A percentile compares a stretch with the other conserved stretches of the same genome.
phyloP scores from a whole-genome alignment of 2,888 invertebrate genomes.

The Galerucella calmariensis region DNA sequence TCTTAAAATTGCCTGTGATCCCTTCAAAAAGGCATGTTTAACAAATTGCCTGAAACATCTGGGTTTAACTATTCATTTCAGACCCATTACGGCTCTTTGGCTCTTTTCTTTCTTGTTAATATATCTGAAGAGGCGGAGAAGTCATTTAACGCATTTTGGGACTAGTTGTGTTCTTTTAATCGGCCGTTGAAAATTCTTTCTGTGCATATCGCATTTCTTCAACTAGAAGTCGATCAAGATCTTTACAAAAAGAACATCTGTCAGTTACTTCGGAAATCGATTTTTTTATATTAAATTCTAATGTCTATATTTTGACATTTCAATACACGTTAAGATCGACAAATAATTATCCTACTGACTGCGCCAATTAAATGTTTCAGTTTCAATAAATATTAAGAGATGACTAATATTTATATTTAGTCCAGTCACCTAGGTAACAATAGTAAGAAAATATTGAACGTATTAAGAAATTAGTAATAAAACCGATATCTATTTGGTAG shows the following conservation, averaged over 20 bases:
- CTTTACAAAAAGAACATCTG: constrained; percentile 31
- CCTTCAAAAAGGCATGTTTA: constrained; percentile 48
- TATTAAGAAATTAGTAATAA: constrained; percentile 28
- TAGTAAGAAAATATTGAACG: constrained; percentile 5
- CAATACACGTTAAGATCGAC: too few species aligned
- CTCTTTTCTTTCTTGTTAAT: constrained; percentile 40
- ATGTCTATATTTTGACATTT: neutral
- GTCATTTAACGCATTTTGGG: constrained; percentile 44
- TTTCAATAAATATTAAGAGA: too few species aligned
- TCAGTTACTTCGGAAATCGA: constrained; percentile 16
- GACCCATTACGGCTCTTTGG: constrained; percentile 40
- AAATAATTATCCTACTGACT: too few species aligned
- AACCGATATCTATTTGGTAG: constrained; percentile 51
- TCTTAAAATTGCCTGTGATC: constrained; percentile 24
- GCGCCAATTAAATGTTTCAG: too few species aligned
- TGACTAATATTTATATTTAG: too few species aligned
- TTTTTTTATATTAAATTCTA: neutral
- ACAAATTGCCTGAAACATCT: constrained; percentile 52
- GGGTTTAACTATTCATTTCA: constrained; percentile 48
- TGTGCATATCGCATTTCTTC: constrained; percentile 31
- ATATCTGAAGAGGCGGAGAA: constrained; percentile 46
- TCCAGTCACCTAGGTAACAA: neutral
- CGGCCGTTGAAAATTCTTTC: constrained; percentile 38
- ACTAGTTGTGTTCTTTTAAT: constrained; percentile 42
- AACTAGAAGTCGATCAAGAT: constrained; percentile 29